phyloP scores from a whole-genome alignment of 1,140 invertebrate genomes.

The Aphidius gifuensis region DNA sequence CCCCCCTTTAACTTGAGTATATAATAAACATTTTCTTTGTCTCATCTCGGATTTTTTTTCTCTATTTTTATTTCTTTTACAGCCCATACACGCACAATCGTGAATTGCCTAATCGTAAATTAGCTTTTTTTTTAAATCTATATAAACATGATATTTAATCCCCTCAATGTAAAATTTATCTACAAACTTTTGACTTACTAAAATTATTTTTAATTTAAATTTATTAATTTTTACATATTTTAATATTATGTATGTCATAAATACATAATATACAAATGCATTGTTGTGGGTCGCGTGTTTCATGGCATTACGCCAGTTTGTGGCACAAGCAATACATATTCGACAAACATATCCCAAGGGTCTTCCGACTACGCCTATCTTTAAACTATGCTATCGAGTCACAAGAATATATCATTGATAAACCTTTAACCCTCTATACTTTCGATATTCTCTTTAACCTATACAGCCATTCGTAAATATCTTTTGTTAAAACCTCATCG shows the following conservation, averaged over 20 bases:
- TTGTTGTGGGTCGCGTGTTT: conserved; percentile 42
- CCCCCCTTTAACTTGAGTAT: too few relatives aligned
- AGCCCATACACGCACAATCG: too few relatives aligned
- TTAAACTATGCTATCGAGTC: conserved; percentile 29
- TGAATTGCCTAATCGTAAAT: too few relatives aligned
- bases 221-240: too few relatives aligned
- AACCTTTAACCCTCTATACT: neutral
- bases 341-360: conserved; percentile 7
- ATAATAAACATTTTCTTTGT: conserved; percentile 8
- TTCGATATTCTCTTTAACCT: conserved; percentile 8
- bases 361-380: conserved; percentile 20
- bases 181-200: too few relatives aligned
- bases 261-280: too few relatives aligned
- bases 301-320: conserved; percentile 40
- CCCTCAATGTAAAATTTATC: too few relatives aligned
- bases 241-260: too few relatives aligned
- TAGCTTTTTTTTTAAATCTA: too few relatives aligned
- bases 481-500: neutral
- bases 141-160: too few relatives aligned
- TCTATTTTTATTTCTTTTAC: too few relatives aligned
- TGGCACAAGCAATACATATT: conserved; percentile 25
- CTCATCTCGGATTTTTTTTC: neutral
- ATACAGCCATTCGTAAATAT: neutral
- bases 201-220: too few relatives aligned
- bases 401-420: conserved; percentile 20